These are phyloP conservation scores for Epicauta chinensis DNA, from an alignment of 1,140 invertebrate species.

Conservation along the genomic window DNA sequence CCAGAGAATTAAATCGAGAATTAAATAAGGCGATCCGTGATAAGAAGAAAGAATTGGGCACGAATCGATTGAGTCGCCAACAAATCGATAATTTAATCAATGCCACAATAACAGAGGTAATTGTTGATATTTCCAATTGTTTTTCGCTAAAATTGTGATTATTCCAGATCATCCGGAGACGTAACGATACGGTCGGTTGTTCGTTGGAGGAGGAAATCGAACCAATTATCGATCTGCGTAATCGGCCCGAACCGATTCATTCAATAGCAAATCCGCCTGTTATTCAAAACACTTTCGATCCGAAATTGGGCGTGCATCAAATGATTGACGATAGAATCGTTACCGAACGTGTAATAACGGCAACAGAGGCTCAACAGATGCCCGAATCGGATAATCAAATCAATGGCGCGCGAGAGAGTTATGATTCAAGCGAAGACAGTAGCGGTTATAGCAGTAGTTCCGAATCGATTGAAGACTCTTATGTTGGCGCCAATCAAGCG, in stretches of 20 bases:
- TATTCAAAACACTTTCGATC: constrained; percentile 3
- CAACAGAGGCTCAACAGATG: not conserved
- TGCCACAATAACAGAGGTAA: constrained; percentile 4
- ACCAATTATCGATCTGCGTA: no score
- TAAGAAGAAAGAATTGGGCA: not conserved
- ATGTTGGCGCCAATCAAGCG: not conserved
- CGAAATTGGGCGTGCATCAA: no score
- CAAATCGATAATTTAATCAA: not conserved
- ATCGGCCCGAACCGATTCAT: no score
- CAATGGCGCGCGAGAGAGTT: not conserved
- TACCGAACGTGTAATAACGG: not conserved
- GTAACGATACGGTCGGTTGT: no score
- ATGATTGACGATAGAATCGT: no score
- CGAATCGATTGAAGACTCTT: no score
- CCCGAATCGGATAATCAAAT: constrained; percentile 6
- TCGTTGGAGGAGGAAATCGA: no score
- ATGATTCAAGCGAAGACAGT: no score
- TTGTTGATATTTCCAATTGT: no score
- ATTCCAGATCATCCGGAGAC: no score
- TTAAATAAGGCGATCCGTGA: not conserved
- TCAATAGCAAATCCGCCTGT: constrained; percentile 3
- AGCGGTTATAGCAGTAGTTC: no score
- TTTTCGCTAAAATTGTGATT: no score
- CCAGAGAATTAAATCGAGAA: constrained; percentile 2
- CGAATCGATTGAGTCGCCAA: not conserved